Base-by-base conservation (phyloP, 2,113 vertebrate genomes). In the Urocolius indicus region DNA sequence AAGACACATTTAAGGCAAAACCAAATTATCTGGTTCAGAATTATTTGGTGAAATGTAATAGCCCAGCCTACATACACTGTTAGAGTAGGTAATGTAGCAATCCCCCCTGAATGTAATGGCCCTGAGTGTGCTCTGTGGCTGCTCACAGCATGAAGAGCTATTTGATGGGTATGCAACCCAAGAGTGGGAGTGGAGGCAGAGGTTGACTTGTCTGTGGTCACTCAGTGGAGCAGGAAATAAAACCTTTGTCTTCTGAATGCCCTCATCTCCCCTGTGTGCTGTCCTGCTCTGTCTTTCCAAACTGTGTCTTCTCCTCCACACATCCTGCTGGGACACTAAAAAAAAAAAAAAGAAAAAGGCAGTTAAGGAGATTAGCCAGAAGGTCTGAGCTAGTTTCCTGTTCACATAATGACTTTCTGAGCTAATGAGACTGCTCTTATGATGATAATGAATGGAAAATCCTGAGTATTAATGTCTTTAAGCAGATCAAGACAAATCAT, bases 51-150 rank as follows among this genome's bases (percentile, higher is more conserved):
- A 78, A 72, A 38, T 3, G 13, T 4, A 76, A 67, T 20, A 36
- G 16, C n/a, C 62, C 61, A 71, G 5, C 16, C 36, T 45, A 51
- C 12, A 8, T 3, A 21, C n/a, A 46, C 62, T 8, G 52, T 9
- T n/a, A 61, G 29, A 54, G 41, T 1, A 13, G 68, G 29, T 38
- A 26, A 62, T 26, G 1, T 14, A 38, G 66, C 0, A 7, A 30
- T 43, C 6, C 19, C 45, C 27, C 13, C 16, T 2, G 10, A 6
- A 4, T 1, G 0, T 13, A 59, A 27, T 1, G 1, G 23, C 72
- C 51, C 49, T 1, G 2, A 34, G 61, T 2, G 5, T 16, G n/a
- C 45, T 79, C 8, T 36, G 63, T 26, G 73, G 48, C 66, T 84
- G 90, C 81, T 78, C 84, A 38, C 57, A 18, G 21, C 46, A n/a